A percentile compares a stretch with the other conserved stretches of the same genome.
Evolutionary conservation across 2,888 invertebrate genomes (phyloP).

Genomic region (Litoditis marina): DNA sequence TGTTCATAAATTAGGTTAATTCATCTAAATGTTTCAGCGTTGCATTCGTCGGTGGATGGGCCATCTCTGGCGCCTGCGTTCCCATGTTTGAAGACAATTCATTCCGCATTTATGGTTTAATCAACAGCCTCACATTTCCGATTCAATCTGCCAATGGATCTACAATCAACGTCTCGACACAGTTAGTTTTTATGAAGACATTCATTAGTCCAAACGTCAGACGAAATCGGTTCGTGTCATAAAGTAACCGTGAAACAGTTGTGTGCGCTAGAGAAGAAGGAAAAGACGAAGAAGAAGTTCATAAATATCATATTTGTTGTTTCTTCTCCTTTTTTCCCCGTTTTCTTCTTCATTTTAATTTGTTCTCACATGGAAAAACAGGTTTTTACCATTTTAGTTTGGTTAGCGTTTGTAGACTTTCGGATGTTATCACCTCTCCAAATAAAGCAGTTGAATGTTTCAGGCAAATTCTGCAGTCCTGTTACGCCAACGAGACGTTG

Average conservation of each 20-base stretch:
- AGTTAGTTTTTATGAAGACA: slow-evolving; percentile 16
- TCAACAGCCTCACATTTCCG: slow-evolving; percentile 20
- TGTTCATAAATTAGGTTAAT: not conserved
- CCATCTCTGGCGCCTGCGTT: slow-evolving; percentile 32
- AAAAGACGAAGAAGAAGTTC: too few relatives aligned
- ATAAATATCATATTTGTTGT: not conserved
- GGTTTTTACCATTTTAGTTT: not conserved
- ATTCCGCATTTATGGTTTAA: slow-evolving; percentile 19
- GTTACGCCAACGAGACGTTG: slow-evolving; percentile 1
- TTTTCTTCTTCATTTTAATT: too few relatives aligned
- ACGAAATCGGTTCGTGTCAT: too few relatives aligned
- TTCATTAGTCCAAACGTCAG: too few relatives aligned
- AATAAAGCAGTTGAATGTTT: not conserved
- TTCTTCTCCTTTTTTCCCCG: too few relatives aligned
- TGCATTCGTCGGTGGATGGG: slow-evolving; percentile 35
- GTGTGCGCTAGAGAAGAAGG: too few relatives aligned
- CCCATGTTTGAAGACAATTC: slow-evolving; percentile 31
- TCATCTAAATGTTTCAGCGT: slow-evolving; percentile 3
- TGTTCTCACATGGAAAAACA: too few relatives aligned
- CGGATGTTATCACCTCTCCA: too few relatives aligned
- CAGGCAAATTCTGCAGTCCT: slow-evolving; percentile 6
- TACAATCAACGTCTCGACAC: slow-evolving; percentile 16
- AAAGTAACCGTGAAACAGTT: too few relatives aligned
- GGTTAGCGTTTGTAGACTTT: too few relatives aligned
- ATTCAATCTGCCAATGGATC: slow-evolving; percentile 8